phyloP scores from a whole-genome alignment of 92 coral and sea anemone species.

The Porites cylindrica region DNA sequence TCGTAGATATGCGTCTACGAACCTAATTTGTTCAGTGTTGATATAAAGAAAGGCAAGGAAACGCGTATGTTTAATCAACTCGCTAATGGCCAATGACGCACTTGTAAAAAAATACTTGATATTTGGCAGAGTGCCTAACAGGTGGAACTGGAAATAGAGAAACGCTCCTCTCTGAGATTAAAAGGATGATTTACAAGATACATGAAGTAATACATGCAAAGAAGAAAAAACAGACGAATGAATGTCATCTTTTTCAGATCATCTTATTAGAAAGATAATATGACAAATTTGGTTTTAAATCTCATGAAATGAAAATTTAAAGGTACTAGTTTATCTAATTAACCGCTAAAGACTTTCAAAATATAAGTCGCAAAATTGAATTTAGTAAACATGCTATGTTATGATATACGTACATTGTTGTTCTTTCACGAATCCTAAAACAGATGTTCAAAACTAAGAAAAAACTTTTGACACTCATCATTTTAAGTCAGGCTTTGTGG shows the following conservation, averaged over 20 bases:
- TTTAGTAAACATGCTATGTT: neutral
- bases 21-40: neutral
- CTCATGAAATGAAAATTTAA: too few relatives aligned
- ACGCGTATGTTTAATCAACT: slow-evolving; percentile 11
- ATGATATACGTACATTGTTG: neutral
- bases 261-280: too few relatives aligned
- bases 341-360: neutral
- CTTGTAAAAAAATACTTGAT: neutral
- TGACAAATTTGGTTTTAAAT: too few relatives aligned
- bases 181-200: too few relatives aligned
- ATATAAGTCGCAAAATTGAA: neutral
- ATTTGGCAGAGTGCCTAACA: slow-evolving; percentile 13
- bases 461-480: neutral
- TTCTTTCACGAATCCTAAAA: neutral
- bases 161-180: too few relatives aligned
- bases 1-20: neutral
- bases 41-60: neutral
- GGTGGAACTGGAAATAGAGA: neutral
- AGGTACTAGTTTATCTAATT: too few relatives aligned
- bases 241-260: too few relatives aligned
- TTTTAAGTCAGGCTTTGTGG: neutral
- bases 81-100: neutral
- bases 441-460: neutral
- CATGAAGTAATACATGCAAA: too few relatives aligned
- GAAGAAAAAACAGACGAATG: too few relatives aligned